Percentiles rank a stretch among this genome's conserved stretches.
These are phyloP conservation scores for Noctilio leporinus DNA, from an alignment of 2,113 vertebrate species.

Conservation along the genomic window DNA sequence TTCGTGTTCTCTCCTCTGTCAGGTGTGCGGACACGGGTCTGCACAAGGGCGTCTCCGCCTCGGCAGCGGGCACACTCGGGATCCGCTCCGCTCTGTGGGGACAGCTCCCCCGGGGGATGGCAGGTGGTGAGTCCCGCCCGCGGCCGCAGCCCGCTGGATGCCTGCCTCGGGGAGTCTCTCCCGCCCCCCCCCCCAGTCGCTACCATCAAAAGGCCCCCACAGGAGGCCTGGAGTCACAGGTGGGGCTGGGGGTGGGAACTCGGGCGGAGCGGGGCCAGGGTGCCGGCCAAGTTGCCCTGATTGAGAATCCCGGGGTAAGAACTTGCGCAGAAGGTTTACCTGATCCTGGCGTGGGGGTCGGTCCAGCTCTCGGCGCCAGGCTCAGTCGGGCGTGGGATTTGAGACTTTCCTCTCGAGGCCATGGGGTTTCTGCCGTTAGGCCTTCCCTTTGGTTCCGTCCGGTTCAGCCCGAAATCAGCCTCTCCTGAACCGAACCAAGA, in stretches of 20 bases:
- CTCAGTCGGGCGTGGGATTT: background rate
- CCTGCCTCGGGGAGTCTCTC: background rate
- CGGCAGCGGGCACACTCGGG: background rate
- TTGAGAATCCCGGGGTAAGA: background rate
- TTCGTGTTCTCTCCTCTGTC: background rate
- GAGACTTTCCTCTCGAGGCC: background rate
- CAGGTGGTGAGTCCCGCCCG: rapidly evolving
- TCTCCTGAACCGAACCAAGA: background rate
- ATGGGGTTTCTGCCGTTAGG: background rate
- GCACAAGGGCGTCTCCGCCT: background rate
- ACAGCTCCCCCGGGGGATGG: background rate
- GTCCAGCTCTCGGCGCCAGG: background rate
- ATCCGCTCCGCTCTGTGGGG: background rate
- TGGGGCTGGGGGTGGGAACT: rapidly evolving
- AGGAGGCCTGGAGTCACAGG: background rate
- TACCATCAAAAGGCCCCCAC: background rate
- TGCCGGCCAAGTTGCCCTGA: background rate
- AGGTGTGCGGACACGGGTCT: background rate
- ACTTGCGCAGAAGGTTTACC: background rate
- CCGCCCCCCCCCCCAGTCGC: background rate
- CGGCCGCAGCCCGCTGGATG: background rate
- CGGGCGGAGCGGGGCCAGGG: no score
- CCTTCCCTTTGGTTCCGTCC: background rate
- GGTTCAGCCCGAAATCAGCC: background rate
- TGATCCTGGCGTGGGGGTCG: background rate